Percentiles rank a stretch among this genome's conserved stretches.
phyloP scores from a whole-genome alignment of 64 coral and sea anemone genomes.

The Acropora tenuis region DNA sequence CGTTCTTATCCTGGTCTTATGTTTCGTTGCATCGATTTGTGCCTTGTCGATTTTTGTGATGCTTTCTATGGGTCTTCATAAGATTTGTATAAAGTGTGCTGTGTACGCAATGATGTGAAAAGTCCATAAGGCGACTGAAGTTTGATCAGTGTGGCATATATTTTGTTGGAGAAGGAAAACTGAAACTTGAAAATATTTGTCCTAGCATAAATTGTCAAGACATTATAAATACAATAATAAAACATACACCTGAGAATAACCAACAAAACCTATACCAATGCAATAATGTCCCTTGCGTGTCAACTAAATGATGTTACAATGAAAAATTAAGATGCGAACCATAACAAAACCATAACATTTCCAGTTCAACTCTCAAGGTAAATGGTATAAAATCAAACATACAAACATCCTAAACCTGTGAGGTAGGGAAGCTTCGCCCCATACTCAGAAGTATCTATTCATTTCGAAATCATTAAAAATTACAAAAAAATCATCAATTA shows the following conservation, averaged over 20 bases:
- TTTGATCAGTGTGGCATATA: neutral
- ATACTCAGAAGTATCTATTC: neutral
- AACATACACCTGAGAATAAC: too few species aligned
- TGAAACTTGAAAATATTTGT: neutral
- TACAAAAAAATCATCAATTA: constrained; percentile 1
- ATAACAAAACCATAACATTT: neutral
- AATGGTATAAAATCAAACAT: neutral
- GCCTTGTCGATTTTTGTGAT: neutral
- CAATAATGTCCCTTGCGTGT: neutral
- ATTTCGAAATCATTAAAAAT: neutral
- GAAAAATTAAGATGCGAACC: neutral
- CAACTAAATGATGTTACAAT: neutral
- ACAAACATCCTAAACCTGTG: neutral
- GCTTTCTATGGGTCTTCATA: neutral
- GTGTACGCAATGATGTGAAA: neutral
- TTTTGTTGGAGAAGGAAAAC: neutral
- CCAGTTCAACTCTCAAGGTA: neutral
- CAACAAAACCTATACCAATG: neutral
- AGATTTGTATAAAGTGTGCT: neutral
- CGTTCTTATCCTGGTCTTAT: neutral
- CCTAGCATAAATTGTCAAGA: neutral
- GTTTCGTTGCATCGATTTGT: neutral
- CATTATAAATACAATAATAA: neutral
- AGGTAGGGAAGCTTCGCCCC: neutral
- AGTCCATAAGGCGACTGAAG: neutral